A percentile compares a stretch with the other conserved stretches of the same genome.
phyloP scores from a whole-genome alignment of 1,140 invertebrate genomes.

The Trachymyrmex cornetzi region DNA sequence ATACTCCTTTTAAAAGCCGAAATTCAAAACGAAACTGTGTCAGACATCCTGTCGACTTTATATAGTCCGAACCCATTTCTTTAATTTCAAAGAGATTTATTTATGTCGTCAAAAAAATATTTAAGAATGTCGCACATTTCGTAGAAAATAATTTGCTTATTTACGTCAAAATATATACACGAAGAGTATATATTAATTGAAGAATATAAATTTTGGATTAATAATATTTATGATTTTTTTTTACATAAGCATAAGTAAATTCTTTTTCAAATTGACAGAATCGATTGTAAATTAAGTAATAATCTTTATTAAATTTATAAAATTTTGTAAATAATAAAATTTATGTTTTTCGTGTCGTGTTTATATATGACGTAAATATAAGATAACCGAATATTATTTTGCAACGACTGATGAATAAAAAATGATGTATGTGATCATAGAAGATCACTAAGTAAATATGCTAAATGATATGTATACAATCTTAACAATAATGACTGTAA shows the following conservation, averaged over 20 bases:
- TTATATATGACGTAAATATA: neutral
- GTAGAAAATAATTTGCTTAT: neutral
- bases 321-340: neutral
- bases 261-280: neutral
- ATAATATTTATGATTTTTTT: neutral
- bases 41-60: neutral
- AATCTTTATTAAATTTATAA: neutral
- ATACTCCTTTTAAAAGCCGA: slow-evolving; percentile 31
- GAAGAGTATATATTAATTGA: neutral
- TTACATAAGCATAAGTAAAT: neutral
- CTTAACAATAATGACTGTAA: neutral
- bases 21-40: neutral
- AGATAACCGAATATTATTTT: neutral
- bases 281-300: neutral
- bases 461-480: neutral
- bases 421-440: neutral
- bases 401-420: neutral
- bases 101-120: neutral
- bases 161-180: neutral
- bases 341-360: neutral
- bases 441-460: slow-evolving; percentile 7
- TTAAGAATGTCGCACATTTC: neutral
- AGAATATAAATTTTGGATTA: neutral
- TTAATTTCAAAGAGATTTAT: neutral
- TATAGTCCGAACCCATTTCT: neutral